Conservation (phyloP, 2,888 invertebrate species). For the Leptinotarsa tumamoca region DNA sequence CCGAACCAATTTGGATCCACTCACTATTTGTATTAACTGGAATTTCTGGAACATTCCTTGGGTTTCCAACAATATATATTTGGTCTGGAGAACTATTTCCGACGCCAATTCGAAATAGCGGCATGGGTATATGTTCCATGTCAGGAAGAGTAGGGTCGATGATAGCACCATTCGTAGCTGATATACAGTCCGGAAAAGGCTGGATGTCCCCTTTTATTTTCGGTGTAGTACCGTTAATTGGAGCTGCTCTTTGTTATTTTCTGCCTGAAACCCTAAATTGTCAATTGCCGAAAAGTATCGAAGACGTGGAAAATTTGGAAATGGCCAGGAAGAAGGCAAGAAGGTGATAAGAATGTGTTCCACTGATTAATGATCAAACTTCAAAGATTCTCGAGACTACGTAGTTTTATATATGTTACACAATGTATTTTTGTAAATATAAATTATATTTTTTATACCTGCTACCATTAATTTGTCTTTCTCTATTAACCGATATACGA, state of each 20-base stretch:
- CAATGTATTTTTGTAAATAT: too few relatives aligned
- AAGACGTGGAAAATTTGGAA: constrained; percentile 75
- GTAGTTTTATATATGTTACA: too few relatives aligned
- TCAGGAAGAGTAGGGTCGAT: constrained; percentile 88
- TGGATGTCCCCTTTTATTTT: constrained; percentile 78
- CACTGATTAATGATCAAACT: too few relatives aligned
- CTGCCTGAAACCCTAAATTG: constrained; percentile 84
- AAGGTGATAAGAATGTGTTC: neutral
- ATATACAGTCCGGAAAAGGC: constrained; percentile 67
- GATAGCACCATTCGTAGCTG: constrained; percentile 83
- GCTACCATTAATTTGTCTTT: too few relatives aligned
- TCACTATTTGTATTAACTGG: constrained; percentile 72
- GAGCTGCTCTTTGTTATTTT: constrained; percentile 74
- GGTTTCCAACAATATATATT: constrained; percentile 87
- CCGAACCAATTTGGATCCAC: neutral
- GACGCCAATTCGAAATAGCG: constrained; percentile 87
- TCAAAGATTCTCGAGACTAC: too few relatives aligned
- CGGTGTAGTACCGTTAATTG: constrained; percentile 76
- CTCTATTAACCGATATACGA: too few relatives aligned
- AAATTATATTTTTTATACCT: too few relatives aligned
- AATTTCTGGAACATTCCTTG: constrained; percentile 83
- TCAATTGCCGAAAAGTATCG: constrained; percentile 81
- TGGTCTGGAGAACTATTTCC: constrained; percentile 91
- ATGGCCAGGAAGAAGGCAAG: neutral
- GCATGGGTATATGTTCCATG: constrained; percentile 86